These are phyloP conservation scores for Ostrea denselamellosa DNA, from an alignment of 1,140 invertebrate genomes.

Conservation along the genomic window DNA sequence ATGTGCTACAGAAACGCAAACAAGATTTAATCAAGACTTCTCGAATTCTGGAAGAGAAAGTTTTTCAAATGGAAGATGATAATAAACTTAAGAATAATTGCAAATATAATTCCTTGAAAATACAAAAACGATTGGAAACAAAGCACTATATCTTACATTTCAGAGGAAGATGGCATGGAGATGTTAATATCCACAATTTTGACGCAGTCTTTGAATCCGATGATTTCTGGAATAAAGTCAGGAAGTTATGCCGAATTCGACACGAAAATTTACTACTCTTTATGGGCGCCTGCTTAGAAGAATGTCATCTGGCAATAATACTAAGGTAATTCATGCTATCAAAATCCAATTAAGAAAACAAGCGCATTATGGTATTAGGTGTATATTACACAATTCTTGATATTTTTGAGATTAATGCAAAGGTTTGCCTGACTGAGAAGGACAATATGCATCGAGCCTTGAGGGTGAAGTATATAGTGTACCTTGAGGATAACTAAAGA, in stretches of 20 bases:
- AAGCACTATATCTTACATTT: conserved; percentile 42
- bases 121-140: background rate
- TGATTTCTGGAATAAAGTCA: conserved; percentile 78
- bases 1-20: too few species aligned
- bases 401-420: conserved; percentile 57
- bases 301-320: conserved; percentile 77
- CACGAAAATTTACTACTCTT: conserved; percentile 81
- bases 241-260: conserved; percentile 78
- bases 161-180: conserved; percentile 80
- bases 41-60: too few species aligned
- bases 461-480: too few species aligned
- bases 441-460: too few species aligned
- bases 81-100: background rate
- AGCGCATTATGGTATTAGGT: too few species aligned
- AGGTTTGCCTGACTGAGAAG: too few species aligned
- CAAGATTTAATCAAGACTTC: too few species aligned
- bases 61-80: too few species aligned
- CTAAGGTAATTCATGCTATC: conserved; percentile 72
- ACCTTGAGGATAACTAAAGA: too few species aligned
- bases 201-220: conserved; percentile 67
- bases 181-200: conserved; percentile 77
- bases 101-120: too few species aligned
- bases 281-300: conserved; percentile 80
- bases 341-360: too few species aligned
- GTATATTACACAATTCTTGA: too few species aligned